A percentile compares a stretch with the other conserved stretches of the same genome.
Conservation (phyloP, 2,888 invertebrate genomes). For the Drosophila aldrichi region DNA sequence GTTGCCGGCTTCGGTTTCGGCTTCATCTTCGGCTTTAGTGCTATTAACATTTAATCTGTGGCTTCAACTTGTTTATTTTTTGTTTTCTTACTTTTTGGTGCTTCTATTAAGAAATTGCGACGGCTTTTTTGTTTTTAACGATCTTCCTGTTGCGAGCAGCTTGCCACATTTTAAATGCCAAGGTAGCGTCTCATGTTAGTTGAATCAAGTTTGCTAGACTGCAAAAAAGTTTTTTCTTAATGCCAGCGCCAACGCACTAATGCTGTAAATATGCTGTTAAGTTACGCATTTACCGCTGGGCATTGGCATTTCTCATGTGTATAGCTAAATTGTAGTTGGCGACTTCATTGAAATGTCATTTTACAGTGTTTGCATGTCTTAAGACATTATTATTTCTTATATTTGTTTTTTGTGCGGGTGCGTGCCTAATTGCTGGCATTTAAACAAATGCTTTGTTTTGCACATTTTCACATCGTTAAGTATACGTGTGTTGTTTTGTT, state of each 20-base stretch:
- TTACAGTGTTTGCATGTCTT: conserved; percentile 20
- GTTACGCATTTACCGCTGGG: conserved; percentile 51
- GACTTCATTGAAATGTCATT: conserved; percentile 70
- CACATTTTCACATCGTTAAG: conserved; percentile 75
- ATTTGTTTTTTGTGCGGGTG: conserved; percentile 59
- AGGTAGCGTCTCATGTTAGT: conserved; percentile 57
- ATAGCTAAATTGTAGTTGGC: conserved; percentile 51
- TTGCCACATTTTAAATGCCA: conserved; percentile 71
- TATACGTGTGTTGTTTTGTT: conserved; percentile 36
- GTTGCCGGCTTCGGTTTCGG: conserved; percentile 48
- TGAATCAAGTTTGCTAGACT: conserved; percentile 47
- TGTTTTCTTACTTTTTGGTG: conserved; percentile 49
- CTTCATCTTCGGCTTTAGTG: conserved; percentile 49
- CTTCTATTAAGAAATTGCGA: conserved; percentile 76
- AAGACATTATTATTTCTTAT: conserved; percentile 31
- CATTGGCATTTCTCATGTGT: conserved; percentile 53
- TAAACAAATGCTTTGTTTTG: conserved; percentile 60
- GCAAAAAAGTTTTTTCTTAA: conserved; percentile 36
- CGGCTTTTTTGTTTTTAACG: conserved; percentile 24
- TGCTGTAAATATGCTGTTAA: conserved; percentile 27
- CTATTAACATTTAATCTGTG: conserved; percentile 63
- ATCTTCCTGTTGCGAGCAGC: conserved; percentile 67
- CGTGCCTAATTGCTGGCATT: conserved; percentile 70
- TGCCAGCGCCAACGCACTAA: conserved; percentile 50
- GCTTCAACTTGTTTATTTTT: conserved; percentile 39